These are phyloP conservation scores for Chinchilla lanigera DNA, from an alignment of 2,113 vertebrate species.

Conservation along the genomic window DNA sequence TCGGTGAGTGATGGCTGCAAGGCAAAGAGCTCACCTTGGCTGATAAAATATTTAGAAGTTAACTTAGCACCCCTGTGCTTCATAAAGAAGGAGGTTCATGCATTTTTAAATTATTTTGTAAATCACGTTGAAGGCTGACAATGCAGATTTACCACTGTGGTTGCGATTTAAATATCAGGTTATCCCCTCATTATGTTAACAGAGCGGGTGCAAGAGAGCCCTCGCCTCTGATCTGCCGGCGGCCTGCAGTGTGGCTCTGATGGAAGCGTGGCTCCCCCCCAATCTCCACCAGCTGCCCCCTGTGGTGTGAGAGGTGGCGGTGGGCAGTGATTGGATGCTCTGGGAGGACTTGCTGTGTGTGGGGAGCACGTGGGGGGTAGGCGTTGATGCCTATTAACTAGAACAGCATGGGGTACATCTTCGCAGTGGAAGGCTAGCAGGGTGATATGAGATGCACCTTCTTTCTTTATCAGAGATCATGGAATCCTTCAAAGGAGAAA, in stretches of 20 bases:
- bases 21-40: conserved; percentile 74
- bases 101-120: conserved; percentile 87
- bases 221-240: conserved; percentile 54
- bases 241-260: not conserved
- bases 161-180: conserved; percentile 74
- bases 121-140: conserved; percentile 86
- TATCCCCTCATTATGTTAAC: conserved; percentile 58
- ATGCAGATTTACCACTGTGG: conserved; percentile 82
- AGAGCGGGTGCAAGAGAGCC: conserved; percentile 12
- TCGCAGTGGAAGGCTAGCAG: not conserved
- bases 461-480: not conserved
- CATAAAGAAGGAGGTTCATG: conserved; percentile 83
- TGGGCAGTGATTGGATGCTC: not conserved
- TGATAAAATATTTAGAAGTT: conserved; percentile 83
- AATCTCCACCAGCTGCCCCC: not conserved
- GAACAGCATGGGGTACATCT: not conserved
- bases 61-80: conserved; percentile 80
- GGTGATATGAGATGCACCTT: not conserved
- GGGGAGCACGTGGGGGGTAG: not conserved
- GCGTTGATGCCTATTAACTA: conserved; percentile 7
- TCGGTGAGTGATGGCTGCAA: conserved; percentile 69
- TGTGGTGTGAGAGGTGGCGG: not conserved
- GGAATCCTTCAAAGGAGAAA: conserved; percentile 13
- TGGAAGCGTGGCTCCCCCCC: not conserved
- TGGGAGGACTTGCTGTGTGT: not conserved